Conservation (phyloP, 1,140 invertebrate genomes). For the Drosophila erecta region DNA sequence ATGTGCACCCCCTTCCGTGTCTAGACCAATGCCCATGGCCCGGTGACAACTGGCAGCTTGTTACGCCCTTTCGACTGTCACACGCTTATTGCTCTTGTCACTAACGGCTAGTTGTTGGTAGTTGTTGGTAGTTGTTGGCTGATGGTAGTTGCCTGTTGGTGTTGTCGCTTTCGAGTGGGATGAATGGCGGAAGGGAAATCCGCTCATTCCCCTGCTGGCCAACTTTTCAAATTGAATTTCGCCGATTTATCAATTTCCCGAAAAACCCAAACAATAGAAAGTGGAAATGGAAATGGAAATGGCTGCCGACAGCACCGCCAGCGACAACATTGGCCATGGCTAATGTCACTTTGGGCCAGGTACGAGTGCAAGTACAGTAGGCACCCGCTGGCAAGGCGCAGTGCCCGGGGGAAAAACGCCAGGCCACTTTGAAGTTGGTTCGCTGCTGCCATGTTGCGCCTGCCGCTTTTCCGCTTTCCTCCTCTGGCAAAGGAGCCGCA, state of each 20-base stretch:
- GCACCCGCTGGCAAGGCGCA: slow-evolving; percentile 41
- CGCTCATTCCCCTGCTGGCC: slow-evolving; percentile 9
- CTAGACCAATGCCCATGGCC: slow-evolving; percentile 18
- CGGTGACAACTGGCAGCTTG: slow-evolving; percentile 73
- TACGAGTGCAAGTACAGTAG: slow-evolving; percentile 41
- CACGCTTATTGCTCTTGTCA: slow-evolving; percentile 68
- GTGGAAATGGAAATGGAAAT: slow-evolving; percentile 58
- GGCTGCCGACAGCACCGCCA: not conserved
- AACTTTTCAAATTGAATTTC: slow-evolving; percentile 73
- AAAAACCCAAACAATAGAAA: slow-evolving; percentile 64
- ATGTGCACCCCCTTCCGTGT: not conserved
- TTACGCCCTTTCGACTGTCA: slow-evolving; percentile 74
- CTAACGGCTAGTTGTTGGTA: slow-evolving; percentile 23
- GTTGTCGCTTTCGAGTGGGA: slow-evolving; percentile 27
- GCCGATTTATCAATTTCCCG: slow-evolving; percentile 63
- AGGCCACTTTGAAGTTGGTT: slow-evolving; percentile 26
- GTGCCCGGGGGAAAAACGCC: slow-evolving; percentile 48
- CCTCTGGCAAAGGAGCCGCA: not conserved
- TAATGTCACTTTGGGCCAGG: slow-evolving; percentile 36
- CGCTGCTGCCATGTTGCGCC: slow-evolving; percentile 13
- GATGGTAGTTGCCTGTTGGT: not conserved
- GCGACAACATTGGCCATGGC: slow-evolving; percentile 23
- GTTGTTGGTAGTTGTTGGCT: not conserved
- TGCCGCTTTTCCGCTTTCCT: slow-evolving; percentile 19
- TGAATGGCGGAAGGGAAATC: slow-evolving; percentile 48